Evolutionary conservation across 2,113 vertebrate species (phyloP).

Genomic region (Istiophorus platypterus): DNA sequence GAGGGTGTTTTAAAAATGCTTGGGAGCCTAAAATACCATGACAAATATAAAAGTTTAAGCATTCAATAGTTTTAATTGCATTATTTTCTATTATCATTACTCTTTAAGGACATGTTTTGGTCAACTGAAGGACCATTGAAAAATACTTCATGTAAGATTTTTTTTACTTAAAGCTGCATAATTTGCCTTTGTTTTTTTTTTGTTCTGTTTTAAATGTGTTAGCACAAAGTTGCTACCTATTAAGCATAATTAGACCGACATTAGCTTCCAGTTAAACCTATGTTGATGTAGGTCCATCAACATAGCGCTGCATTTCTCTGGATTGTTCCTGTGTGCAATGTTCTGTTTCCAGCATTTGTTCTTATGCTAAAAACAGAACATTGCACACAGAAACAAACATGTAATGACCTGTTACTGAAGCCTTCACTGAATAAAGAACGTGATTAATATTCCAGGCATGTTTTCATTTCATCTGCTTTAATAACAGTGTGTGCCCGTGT

Average conservation of each 20-base stretch:
- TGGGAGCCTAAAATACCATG: no score
- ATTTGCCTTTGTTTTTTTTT: neutral
- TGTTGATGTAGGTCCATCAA: no score
- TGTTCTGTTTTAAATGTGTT: no score
- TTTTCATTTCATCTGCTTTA: slow-evolving; percentile 21
- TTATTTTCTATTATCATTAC: neutral
- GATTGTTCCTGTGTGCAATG: neutral
- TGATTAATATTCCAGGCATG: slow-evolving; percentile 45
- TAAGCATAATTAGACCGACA: no score
- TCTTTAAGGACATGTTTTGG: neutral
- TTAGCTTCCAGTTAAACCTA: no score
- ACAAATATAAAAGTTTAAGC: no score
- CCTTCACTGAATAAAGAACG: neutral
- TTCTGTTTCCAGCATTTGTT: neutral
- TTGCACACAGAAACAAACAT: neutral
- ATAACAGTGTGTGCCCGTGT: slow-evolving; percentile 22
- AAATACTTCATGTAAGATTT: neutral
- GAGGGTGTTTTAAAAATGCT: neutral
- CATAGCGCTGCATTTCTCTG: neutral
- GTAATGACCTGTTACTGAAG: neutral
- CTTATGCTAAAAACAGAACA: neutral
- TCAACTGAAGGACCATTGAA: neutral
- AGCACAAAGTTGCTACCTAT: no score
- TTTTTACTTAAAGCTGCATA: neutral
- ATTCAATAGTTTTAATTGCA: no score